Conservation (phyloP, 2,797 vertebrate genomes). For the Gymnoscopelus microlampas region DNA sequence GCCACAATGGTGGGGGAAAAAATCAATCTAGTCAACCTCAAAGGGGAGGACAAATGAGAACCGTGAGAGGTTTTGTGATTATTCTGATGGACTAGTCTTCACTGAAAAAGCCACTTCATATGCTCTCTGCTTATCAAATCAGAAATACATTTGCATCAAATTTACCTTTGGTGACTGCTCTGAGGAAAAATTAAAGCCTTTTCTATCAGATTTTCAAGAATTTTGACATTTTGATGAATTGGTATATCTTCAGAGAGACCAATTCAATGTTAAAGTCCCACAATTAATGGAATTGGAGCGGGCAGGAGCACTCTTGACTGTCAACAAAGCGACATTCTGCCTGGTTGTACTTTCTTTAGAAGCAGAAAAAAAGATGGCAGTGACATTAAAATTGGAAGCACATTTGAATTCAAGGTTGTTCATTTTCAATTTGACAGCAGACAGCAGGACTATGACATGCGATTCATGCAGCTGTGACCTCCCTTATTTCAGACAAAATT, state of each 20-base stretch:
- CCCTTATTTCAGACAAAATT: slow-evolving; percentile 19
- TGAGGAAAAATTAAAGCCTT: slow-evolving; percentile 31
- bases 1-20: slow-evolving; percentile 61
- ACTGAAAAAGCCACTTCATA: slow-evolving; percentile 52
- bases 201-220: slow-evolving; percentile 29
- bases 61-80: slow-evolving; percentile 61
- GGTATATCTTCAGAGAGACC: slow-evolving; percentile 43
- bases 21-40: slow-evolving; percentile 66
- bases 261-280: slow-evolving; percentile 43
- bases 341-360: slow-evolving; percentile 21
- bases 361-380: slow-evolving; percentile 23
- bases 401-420: neutral
- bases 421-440: slow-evolving; percentile 5
- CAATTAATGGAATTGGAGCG: slow-evolving; percentile 57
- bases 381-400: slow-evolving; percentile 11
- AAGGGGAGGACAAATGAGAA: slow-evolving; percentile 58
- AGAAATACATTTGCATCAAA: slow-evolving; percentile 58
- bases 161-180: slow-evolving; percentile 41
- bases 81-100: slow-evolving; percentile 63
- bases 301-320: slow-evolving; percentile 46
- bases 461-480: slow-evolving; percentile 35
- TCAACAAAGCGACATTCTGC: slow-evolving; percentile 51
- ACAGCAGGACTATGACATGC: slow-evolving; percentile 32
- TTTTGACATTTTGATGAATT: slow-evolving; percentile 67
- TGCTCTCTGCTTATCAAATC: slow-evolving; percentile 58